Evolutionary conservation across 2,113 vertebrate genomes (phyloP).

Genomic region (Corapipo altera): DNA sequence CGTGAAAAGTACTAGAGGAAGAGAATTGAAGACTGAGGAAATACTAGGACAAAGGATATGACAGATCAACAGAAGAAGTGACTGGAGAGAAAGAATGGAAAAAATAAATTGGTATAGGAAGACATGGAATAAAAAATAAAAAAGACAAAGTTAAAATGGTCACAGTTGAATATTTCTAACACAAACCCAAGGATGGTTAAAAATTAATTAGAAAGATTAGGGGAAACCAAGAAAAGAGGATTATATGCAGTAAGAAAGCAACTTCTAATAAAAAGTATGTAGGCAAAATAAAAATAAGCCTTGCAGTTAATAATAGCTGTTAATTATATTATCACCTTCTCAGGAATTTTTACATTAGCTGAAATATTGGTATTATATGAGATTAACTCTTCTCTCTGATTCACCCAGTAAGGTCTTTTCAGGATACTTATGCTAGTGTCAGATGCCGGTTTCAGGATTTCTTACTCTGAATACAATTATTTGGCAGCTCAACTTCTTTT

Average conservation of each 20-base stretch:
- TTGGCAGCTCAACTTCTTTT: not conserved
- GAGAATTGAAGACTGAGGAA: not conserved
- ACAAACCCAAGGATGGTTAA: accelerated
- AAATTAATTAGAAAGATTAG: not conserved
- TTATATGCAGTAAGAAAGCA: not conserved
- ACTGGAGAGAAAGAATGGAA: not conserved
- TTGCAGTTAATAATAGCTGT: not conserved
- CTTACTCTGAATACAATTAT: not conserved
- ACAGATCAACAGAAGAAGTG: not conserved
- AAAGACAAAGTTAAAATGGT: not conserved
- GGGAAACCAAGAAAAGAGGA: not conserved
- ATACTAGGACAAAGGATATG: not conserved
- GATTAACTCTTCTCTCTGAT: not conserved
- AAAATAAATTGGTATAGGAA: not conserved
- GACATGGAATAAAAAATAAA: not conserved
- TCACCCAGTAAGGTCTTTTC: not conserved
- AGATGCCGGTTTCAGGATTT: not conserved
- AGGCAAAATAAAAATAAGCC: not conserved
- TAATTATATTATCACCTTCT: not conserved
- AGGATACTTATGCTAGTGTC: not conserved
- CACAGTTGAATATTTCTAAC: not conserved
- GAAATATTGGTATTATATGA: not conserved
- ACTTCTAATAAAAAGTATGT: not conserved
- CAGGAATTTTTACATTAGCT: not conserved
- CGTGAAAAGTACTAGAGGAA: not conserved